Conservation (phyloP, 2,888 invertebrate species). For the Hyposoter didymator region DNA sequence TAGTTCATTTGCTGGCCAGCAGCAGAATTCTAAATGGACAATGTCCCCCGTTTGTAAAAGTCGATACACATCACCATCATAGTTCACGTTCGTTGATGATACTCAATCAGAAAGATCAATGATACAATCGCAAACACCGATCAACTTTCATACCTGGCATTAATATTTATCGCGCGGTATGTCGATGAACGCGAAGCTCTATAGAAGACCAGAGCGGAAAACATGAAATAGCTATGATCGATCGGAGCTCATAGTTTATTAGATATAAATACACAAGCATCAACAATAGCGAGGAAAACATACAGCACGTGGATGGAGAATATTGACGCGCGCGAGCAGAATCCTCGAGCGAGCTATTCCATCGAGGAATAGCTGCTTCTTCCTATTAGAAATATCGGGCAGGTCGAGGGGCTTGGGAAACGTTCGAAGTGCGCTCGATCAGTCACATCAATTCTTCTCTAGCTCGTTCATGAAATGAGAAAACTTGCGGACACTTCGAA, state of each 20-base stretch:
- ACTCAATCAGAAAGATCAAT: conserved; percentile 27
- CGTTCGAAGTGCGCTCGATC: background rate
- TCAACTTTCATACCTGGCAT: conserved; percentile 20
- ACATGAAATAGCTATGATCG: conserved; percentile 8
- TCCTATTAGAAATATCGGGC: background rate
- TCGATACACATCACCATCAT: background rate
- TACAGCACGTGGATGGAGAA: background rate
- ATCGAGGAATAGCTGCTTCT: background rate
- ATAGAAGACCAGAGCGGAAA: background rate
- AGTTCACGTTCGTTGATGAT: conserved; percentile 10
- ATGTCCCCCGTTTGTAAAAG: background rate
- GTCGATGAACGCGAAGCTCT: conserved; percentile 13
- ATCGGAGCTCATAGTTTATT: background rate
- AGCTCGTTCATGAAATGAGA: background rate
- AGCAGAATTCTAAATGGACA: conserved; percentile 43
- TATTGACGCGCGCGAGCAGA: background rate
- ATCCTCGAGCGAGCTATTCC: background rate
- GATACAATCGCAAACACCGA: conserved; percentile 19
- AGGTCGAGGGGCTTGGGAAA: background rate
- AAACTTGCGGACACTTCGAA: background rate
- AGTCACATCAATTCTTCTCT: background rate
- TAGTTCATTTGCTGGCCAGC: background rate
- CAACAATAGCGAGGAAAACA: background rate
- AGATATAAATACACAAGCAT: background rate
- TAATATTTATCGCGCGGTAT: conserved; percentile 23